phyloP scores from a whole-genome alignment of 1,140 invertebrate genomes.

The Dufourea novaeangliae region DNA sequence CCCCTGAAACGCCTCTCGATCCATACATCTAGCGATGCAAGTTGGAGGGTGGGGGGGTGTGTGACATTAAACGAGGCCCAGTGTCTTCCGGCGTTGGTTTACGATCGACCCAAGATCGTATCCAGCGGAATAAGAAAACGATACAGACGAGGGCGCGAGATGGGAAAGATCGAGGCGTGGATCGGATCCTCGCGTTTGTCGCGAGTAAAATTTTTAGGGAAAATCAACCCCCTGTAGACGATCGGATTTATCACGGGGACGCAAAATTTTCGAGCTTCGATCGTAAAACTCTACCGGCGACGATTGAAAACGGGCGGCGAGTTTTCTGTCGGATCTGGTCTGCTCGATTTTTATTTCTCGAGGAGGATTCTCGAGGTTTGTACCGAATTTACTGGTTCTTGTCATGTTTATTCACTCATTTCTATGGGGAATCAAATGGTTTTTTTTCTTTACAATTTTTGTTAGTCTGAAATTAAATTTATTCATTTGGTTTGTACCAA shows the following conservation, averaged over 20 bases:
- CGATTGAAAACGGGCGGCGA: not conserved
- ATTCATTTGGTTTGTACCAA: no score
- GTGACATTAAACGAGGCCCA: not conserved
- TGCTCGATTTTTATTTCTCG: not conserved
- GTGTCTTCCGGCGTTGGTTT: constrained; percentile 20
- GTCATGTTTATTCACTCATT: no score
- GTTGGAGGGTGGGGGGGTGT: not conserved
- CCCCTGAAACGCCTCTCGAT: not conserved
- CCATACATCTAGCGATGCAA: no score
- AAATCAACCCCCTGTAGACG: not conserved
- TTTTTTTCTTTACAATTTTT: no score
- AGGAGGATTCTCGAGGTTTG: no score
- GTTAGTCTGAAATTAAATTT: no score
- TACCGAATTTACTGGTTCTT: no score
- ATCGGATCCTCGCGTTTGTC: constrained; percentile 8
- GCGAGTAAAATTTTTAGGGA: constrained; percentile 30
- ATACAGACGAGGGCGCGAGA: not conserved
- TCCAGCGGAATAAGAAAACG: constrained; percentile 25
- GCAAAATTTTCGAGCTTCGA: constrained; percentile 8
- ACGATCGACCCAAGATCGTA: constrained; percentile 20
- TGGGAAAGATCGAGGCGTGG: not conserved
- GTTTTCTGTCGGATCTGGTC: not conserved
- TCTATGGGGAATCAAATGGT: no score
- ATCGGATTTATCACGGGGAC: constrained; percentile 14
- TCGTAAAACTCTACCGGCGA: constrained; percentile 22